Evolutionary conservation across 2,797 vertebrate species (phyloP), one percentile per base, ranked within the genome.

Genomic region (Tiaroga cobitis): DNA sequence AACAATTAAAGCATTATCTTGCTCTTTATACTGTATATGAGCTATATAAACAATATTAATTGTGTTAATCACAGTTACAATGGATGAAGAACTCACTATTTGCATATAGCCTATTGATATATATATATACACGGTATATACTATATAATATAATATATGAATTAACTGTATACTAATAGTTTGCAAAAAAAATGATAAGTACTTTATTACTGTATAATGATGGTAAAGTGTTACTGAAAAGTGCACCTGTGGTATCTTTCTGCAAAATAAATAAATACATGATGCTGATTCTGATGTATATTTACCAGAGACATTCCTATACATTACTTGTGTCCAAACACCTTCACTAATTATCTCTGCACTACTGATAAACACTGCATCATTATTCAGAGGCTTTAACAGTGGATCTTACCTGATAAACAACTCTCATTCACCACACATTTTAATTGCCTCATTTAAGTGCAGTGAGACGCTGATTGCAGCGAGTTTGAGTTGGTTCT

Each of bases 401-500:
- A 13, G 16, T 39, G 46, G 41, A 51, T 43, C 11, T 69, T 11
- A 56, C 74, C 63, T 68, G 46, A 84, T 67, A 54, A 26, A 75
- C 32, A 26, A 51, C 68, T 39, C 19, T 29, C 8, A 34, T 61
- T 63, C 56, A 26, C 19, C 43, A 26, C 67, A 43, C 24, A 29
- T 37, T 75, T 75, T 19, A 75, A 68, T 34, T 51, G 54, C 91
- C 90, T 89, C 90, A 91, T 89, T 91, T 91, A 56, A 92, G 90
- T 86, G 21, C 56, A 18, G 72, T 84, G 86, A 88, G 92, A 91
- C 90, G 91, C 89, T 46, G 49, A 79, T 77, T 88, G 89, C 89
- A 68, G 89, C 88, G 87, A 91, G 92, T 91, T 89, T 88, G 88
- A 86, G 78, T 88, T 90, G 87, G 89, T 88, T 88, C 88, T 89